phyloP scores from a whole-genome alignment of 2,797 vertebrate species.

The Poeciliopsis gracilis region DNA sequence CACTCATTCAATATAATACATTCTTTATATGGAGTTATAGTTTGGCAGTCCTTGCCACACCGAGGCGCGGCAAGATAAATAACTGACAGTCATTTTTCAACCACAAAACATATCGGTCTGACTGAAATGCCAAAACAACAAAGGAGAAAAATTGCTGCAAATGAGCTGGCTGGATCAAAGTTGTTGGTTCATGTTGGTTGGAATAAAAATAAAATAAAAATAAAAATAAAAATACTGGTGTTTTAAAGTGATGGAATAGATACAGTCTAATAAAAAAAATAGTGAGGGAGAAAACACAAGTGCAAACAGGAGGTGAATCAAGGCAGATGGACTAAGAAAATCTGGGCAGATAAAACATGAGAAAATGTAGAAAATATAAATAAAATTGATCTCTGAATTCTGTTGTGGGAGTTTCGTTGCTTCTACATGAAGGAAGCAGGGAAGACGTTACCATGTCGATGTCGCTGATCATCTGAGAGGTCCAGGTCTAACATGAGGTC shows the following conservation, averaged over 20 bases:
- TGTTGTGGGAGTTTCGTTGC: background rate
- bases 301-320: conserved; percentile 5
- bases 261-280: conserved; percentile 35
- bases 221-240: conserved; percentile 36
- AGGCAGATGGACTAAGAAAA: background rate
- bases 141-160: conserved; percentile 60
- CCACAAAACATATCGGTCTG: conserved; percentile 41
- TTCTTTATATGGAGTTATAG: conserved; percentile 25
- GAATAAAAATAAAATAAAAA: conserved; percentile 31
- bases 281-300: conserved; percentile 13
- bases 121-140: conserved; percentile 60
- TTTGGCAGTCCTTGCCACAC: conserved; percentile 24
- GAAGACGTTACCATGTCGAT: conserved; percentile 83
- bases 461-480: conserved; percentile 92
- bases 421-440: background rate
- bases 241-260: conserved; percentile 43
- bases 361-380: conserved; percentile 20
- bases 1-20: conserved; percentile 7
- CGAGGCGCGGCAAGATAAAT: conserved; percentile 31
- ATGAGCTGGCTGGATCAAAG: conserved; percentile 65
- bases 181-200: conserved; percentile 47
- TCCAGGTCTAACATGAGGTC: conserved; percentile 98
- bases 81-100: conserved; percentile 54
- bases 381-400: background rate
- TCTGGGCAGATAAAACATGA: conserved; percentile 3